Base-by-base conservation (phyloP, 2,113 vertebrate genomes). In the Rhinichthys klamathensis region DNA sequence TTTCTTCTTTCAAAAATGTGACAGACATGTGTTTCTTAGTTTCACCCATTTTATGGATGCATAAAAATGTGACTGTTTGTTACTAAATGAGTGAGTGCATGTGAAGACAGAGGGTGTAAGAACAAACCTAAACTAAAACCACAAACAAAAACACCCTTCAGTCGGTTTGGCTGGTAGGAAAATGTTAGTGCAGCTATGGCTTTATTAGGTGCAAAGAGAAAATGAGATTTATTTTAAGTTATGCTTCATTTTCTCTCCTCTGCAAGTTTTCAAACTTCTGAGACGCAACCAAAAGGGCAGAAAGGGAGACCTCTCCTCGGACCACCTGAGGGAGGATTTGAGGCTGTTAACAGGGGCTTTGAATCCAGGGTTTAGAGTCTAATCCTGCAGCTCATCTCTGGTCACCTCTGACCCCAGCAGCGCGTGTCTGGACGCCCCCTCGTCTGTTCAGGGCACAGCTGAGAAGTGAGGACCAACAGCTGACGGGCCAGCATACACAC, bases 371-470 rank as follows among this genome's bases (percentile, higher is more conserved):
- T 89, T 91, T 86, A 81, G 84, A 82, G 82, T 90, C 89, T 95
- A 94, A 95, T 93, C 93, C 92, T 89, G 86, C 87, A 90, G 91
- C 88, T 63, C 90, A 87, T 91, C 87, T 80, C 88, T 49, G 60
- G 87, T 88, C 87, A 90, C 92, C 92, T 87, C 88, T 94, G 93
- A 94, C 85, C 92, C 90, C 83, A 79, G 86, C 73, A 92, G 92
- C 92, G 70, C 89, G 92, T 94, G 93, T 91, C 92, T 91, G 83
- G 46, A 86, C 85, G 83, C 30, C 83, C 82, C 86, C 77, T 74
- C 16, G 80, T 60, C 80, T 80, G 88, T 89, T 84, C 77, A 82
- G 60, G 85, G 85, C 90, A 90, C 89, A 92, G 90, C 88, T 92
- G 92, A 93, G 84, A 91, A 88, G 79, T 49, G 83, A 58, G 78